phyloP scores from a whole-genome alignment of 2,797 vertebrate genomes.

The Clarias platycephalus region DNA sequence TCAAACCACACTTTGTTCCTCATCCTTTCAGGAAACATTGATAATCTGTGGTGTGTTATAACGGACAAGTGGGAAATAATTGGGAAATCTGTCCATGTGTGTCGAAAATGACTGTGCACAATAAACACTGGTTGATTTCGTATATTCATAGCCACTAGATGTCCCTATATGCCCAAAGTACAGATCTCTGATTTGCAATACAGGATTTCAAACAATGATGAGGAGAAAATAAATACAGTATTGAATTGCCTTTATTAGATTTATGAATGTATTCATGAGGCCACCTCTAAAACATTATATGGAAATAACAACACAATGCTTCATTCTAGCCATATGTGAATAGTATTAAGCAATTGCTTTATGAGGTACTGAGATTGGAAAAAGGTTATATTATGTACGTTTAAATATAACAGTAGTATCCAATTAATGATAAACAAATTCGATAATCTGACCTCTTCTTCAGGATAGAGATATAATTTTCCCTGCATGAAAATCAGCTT shows the following conservation, averaged over 20 bases:
- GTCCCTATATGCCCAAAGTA: constrained; percentile 40
- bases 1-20: background rate
- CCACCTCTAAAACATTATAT: background rate
- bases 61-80: background rate
- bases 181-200: background rate
- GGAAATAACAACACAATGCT: background rate
- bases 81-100: background rate
- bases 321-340: background rate
- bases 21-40: background rate
- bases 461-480: background rate
- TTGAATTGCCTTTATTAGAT: background rate
- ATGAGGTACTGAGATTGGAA: background rate
- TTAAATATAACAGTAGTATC: background rate
- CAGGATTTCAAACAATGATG: background rate
- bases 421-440: background rate
- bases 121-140: background rate
- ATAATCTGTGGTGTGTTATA: background rate
- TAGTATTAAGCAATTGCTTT: background rate
- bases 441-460: background rate
- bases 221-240: background rate
- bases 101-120: background rate
- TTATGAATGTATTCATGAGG: background rate
- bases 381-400: too few relatives aligned
- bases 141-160: constrained; percentile 48
- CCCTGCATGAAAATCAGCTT: background rate